phyloP scores from a whole-genome alignment of 1,140 invertebrate species.

The Saxidomus purpurata region DNA sequence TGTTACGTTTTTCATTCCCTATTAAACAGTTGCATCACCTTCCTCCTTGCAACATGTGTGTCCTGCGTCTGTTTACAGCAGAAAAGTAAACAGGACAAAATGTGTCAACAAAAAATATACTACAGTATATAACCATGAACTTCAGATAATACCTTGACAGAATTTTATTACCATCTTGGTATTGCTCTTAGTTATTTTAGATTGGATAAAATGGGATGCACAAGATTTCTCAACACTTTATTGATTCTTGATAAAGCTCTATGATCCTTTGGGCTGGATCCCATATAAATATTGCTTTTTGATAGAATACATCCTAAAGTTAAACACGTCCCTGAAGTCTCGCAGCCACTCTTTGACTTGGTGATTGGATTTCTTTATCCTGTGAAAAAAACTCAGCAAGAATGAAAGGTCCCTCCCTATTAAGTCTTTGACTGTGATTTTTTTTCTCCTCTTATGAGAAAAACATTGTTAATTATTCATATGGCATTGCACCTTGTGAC shows the following conservation, averaged over 20 bases:
- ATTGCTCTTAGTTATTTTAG: too few species aligned
- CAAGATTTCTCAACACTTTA: neutral
- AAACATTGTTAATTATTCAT: constrained; percentile 32
- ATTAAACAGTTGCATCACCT: too few species aligned
- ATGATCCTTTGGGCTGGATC: neutral
- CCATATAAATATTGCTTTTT: neutral
- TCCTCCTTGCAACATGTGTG: too few species aligned
- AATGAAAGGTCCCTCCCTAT: neutral
- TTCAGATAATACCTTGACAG: too few species aligned
- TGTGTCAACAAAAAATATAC: too few species aligned
- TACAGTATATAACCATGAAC: too few species aligned
- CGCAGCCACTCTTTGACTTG: neutral
- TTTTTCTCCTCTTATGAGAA: neutral
- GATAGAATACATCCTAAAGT: neutral
- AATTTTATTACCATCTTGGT: too few species aligned
- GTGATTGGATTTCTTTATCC: neutral
- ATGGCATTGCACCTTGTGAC: neutral
- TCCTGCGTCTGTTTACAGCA: too few species aligned
- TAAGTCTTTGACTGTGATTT: constrained; percentile 17
- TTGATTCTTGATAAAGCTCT: neutral
- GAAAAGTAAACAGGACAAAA: too few species aligned
- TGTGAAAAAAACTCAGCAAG: neutral
- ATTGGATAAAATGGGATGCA: too few species aligned
- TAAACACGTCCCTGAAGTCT: neutral
- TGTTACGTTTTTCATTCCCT: too few species aligned